Evolutionary conservation across 2,113 vertebrate genomes (phyloP), one percentile per base, ranked within the genome.

Genomic region (Tautogolabrus adspersus): DNA sequence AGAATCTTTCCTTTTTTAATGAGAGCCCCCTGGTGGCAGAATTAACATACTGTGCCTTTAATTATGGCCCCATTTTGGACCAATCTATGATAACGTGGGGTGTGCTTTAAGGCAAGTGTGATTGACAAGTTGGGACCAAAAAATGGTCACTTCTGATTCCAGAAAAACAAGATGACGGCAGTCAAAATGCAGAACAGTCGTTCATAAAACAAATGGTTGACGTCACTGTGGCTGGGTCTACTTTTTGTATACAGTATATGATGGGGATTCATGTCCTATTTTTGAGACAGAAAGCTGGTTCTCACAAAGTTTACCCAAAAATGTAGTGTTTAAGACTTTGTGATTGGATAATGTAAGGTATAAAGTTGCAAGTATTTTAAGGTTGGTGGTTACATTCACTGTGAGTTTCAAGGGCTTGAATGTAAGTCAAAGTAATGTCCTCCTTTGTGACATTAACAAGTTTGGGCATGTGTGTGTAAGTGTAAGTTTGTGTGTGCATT

Each of bases 381-480:
- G 23, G 26, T 6, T 30, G 19, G 57, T 57, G 67, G 71, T 81
- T 59, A 18, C 18, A 47, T 34, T 79, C 52, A 16, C 66, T 66
- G 19, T 60, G 40, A 77, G 55, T 65, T 46, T 67, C 62, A 22
- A 57, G 22, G 73, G 34, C 65, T 73, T 60, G 51, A 73, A 66
- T 69, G 44, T 30, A 71, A 64, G 71, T 83, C 52, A 79, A 49
- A n/a, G 34, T n/a, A 49, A 42, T 58, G 66, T 75, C 69, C 66
- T 79, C 47, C 19, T 66, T 79, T 68, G 74, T 82, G 77, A 87
- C 79, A 82, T 68, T 79, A 87, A 83, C 79, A 76, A 75, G 82
- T 52, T 67, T 57, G 77, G 74, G 46, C 74, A 37, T 34, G 55
- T 54, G 65, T 57, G 44, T 58, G 26, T 22, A 30, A 37, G 49